phyloP scores from a whole-genome alignment of 2,113 vertebrate species.

The Heliornis fulica region DNA sequence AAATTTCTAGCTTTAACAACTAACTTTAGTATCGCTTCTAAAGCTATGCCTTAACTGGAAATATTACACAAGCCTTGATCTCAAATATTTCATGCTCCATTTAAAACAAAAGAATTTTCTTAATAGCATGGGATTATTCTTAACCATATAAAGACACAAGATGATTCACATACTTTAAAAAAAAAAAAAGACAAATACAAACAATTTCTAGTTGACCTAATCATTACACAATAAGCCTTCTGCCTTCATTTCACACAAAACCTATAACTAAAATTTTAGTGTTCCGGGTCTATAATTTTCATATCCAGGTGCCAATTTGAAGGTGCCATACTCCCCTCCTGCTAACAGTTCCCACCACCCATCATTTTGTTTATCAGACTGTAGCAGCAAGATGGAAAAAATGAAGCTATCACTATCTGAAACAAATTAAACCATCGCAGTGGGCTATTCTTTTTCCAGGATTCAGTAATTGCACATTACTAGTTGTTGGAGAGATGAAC shows the following conservation, averaged over 20 bases:
- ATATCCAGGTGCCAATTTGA: background rate
- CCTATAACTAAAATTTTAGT: background rate
- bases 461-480: background rate
- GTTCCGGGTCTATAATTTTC: background rate
- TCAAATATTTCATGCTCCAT: slow-evolving; percentile 1
- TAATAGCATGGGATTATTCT: background rate
- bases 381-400: background rate
- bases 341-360: background rate
- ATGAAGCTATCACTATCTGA: background rate
- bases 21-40: slow-evolving; percentile 40
- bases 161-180: background rate
- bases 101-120: slow-evolving; percentile 14
- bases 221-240: background rate
- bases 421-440: background rate
- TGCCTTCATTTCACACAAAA: background rate
- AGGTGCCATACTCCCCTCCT: background rate
- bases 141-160: background rate
- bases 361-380: background rate
- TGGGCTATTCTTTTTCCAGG: background rate
- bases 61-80: background rate
- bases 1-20: slow-evolving; percentile 7
- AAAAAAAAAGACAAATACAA: background rate
- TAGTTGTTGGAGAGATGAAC: background rate
- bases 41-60: background rate
- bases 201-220: background rate